phyloP scores from a whole-genome alignment of 2,888 invertebrate genomes.

The Notodonta dromedarius region DNA sequence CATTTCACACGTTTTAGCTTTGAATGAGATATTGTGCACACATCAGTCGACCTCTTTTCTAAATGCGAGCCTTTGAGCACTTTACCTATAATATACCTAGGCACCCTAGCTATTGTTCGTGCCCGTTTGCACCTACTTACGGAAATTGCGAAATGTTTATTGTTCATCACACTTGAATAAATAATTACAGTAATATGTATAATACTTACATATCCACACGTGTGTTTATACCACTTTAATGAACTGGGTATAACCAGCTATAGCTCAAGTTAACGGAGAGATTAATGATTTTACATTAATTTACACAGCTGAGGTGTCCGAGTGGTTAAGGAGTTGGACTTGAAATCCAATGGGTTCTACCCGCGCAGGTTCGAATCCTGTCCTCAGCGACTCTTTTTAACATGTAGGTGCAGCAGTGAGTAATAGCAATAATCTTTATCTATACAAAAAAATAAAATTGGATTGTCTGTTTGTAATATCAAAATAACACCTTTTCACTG shows the following conservation, averaged over 20 bases:
- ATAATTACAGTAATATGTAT: slow-evolving; percentile 5
- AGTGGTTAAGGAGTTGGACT: slow-evolving; percentile 85
- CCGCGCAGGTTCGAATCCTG: slow-evolving; percentile 85
- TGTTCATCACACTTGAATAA: slow-evolving; percentile 13
- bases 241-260: too few species aligned
- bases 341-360: slow-evolving; percentile 85
- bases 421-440: too few species aligned
- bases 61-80: slow-evolving; percentile 12
- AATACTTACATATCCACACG: not conserved
- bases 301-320: slow-evolving; percentile 78
- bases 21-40: slow-evolving; percentile 30
- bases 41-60: slow-evolving; percentile 21
- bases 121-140: slow-evolving; percentile 5
- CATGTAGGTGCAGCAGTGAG: too few species aligned
- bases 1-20: slow-evolving; percentile 37
- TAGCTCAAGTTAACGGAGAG: too few species aligned
- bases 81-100: too few species aligned
- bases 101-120: too few species aligned
- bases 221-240: too few species aligned
- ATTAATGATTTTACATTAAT: too few species aligned
- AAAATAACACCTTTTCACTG: too few species aligned
- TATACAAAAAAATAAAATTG: too few species aligned
- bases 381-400: slow-evolving; percentile 41
- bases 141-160: slow-evolving; percentile 11
- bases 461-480: too few species aligned